These are phyloP conservation scores for Phasianus colchicus DNA, from an alignment of 2,113 vertebrate species.

Conservation along the genomic window DNA sequence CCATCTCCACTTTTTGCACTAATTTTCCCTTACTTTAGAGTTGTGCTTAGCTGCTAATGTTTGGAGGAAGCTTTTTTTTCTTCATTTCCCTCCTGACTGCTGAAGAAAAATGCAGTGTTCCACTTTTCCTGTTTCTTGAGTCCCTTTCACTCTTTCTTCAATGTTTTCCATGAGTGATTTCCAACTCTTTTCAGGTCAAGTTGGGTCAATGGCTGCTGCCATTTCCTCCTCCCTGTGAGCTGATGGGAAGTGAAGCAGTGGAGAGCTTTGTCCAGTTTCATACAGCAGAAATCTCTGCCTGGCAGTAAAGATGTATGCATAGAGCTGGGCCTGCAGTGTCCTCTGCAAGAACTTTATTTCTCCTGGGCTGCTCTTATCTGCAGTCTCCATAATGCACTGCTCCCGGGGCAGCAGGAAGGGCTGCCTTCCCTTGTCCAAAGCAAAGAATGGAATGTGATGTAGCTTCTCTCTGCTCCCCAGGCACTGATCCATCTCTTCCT, in stretches of 20 bases:
- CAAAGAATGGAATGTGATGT: background rate
- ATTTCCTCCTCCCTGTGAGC: background rate
- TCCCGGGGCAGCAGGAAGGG: background rate
- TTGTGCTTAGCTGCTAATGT: background rate
- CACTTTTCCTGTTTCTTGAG: background rate
- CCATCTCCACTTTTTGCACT: background rate
- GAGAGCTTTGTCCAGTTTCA: background rate
- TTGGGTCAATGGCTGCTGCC: background rate
- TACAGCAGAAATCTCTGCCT: background rate
- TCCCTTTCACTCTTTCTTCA: background rate
- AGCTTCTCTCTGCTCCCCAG: background rate
- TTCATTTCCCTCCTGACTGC: background rate
- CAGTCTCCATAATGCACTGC: fast-evolving
- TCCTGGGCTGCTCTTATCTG: background rate
- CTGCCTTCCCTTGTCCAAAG: background rate
- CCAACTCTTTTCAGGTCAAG: background rate
- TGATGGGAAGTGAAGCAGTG: background rate
- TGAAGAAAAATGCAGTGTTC: background rate
- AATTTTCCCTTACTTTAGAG: background rate
- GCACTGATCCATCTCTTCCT: background rate
- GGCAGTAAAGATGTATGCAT: background rate
- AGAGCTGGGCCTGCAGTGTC: background rate
- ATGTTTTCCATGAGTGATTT: background rate
- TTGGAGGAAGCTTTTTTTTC: background rate
- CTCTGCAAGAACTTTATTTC: background rate